These are phyloP conservation scores for Corydoras maculifer DNA, from an alignment of 2,113 vertebrate genomes.

Conservation along the genomic window DNA sequence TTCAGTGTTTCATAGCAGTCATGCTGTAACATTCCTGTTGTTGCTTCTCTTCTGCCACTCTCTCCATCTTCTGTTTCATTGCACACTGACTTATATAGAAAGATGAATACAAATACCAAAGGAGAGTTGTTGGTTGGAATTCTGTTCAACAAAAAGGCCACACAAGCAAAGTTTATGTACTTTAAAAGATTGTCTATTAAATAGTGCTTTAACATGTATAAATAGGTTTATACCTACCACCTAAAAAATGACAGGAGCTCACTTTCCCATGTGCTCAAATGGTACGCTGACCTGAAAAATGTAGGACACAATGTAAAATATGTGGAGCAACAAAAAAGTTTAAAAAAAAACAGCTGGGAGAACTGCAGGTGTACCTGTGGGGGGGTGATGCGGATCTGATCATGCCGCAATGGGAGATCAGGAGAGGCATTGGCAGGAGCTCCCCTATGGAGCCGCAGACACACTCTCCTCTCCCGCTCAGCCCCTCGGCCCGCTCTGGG, in stretches of 20 bases:
- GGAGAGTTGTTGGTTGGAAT: conserved; percentile 40
- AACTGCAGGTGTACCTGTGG: conserved; percentile 74
- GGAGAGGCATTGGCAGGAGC: conserved; percentile 91
- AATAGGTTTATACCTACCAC: conserved; percentile 18
- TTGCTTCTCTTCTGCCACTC: conserved; percentile 19
- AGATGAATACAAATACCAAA: conserved; percentile 46
- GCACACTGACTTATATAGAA: conserved; percentile 40
- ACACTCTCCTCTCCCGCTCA: conserved; percentile 94
- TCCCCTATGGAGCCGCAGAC: conserved; percentile 92
- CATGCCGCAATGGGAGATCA: conserved; percentile 81
- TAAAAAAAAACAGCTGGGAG: too few relatives aligned
- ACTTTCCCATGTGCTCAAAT: conserved; percentile 97
- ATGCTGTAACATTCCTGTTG: conserved; percentile 11
- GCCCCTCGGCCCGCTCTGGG: conserved; percentile 92
- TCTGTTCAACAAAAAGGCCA: conserved; percentile 12
- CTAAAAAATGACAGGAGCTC: conserved; percentile 57
- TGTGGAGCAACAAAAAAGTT: too few relatives aligned
- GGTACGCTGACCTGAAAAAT: conserved; percentile 86
- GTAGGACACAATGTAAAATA: too few relatives aligned
- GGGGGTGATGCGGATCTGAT: conserved; percentile 83
- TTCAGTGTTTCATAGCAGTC: conserved; percentile 28
- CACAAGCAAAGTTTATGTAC: background rate
- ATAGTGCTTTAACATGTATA: too few relatives aligned
- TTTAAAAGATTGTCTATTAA: too few relatives aligned
- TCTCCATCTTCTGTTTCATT: conserved; percentile 21